phyloP scores from a whole-genome alignment of 2,113 vertebrate genomes.

The Egretta garzetta region DNA sequence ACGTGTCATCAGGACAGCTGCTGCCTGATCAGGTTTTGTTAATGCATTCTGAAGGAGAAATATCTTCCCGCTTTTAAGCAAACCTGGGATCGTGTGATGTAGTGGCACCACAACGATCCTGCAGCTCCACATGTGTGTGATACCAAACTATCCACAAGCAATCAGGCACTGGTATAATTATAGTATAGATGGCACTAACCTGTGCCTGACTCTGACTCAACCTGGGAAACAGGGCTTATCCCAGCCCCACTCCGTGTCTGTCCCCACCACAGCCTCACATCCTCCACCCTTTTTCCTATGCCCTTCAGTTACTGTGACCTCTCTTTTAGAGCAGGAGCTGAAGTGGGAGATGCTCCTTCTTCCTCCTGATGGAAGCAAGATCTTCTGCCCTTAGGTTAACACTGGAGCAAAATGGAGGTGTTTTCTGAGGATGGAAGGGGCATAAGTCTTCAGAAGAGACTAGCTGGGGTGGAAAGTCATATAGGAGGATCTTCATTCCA shows the following conservation, averaged over 20 bases:
- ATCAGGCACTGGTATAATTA: background rate
- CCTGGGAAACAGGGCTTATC: fast-evolving
- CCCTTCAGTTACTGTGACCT: fast-evolving
- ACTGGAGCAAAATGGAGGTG: fast-evolving
- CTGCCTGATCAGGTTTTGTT: background rate
- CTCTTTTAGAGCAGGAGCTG: background rate
- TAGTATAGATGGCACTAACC: background rate
- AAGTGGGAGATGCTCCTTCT: background rate
- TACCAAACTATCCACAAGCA: background rate
- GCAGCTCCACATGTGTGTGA: background rate
- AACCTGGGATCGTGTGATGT: fast-evolving
- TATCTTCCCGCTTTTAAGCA: background rate
- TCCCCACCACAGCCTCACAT: background rate
- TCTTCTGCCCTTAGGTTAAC: background rate
- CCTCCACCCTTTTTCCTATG: background rate
- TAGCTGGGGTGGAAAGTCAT: fast-evolving
- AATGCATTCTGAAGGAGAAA: background rate
- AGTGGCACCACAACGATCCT: background rate
- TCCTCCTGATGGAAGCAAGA: background rate
- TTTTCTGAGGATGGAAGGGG: background rate
- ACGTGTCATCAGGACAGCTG: fast-evolving
- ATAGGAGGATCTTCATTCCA: background rate
- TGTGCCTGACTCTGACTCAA: background rate
- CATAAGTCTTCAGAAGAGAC: background rate
- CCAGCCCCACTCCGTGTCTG: background rate